Base-by-base conservation (phyloP, 1,140 invertebrate species). In the Tetragonula clypearis region DNA sequence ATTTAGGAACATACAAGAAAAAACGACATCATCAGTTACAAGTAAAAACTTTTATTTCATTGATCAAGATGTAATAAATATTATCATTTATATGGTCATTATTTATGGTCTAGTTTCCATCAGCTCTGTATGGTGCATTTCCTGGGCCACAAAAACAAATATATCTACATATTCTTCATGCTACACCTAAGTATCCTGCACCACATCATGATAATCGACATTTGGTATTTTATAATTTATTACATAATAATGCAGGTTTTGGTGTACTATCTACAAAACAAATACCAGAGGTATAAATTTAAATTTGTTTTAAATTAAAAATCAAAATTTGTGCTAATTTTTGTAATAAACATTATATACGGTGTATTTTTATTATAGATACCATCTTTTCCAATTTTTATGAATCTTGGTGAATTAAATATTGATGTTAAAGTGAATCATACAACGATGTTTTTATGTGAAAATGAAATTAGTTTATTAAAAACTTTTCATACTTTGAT, bases 381-480 rank as follows among this genome's bases (percentile, higher is more conserved):
- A 41, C 97, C 97, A 76, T 93, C 95, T 71, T 99, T 99, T 95
- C 98, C 98, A 0, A 96, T 99, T 77, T 99, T 97, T 92, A 96
- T 98, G 72, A 96, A 97, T 30, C 96, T 97, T 30, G 99, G 99
- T 1, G 96, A 98, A 93, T 95, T 99, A 4, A 94, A 95, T 72
- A 96, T 98, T 23, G 90, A 95, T 23, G 86, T 98, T 14, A 92
- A 93, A 88, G 86, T 95, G 55, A 95, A 97, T 91, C 86, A 95
- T 41, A 89, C 90, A 9, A 92, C 91, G n/a, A 79, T 97, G 6
- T 76, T 53, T 1, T 91, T 98, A 14, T 95, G 92, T 6, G 19
- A 92, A 1, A 88, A 94, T 14, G 90, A 97, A 90, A 96, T 97
- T n/a, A 87, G 95, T 66, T 84, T 95, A 14, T 92, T 98, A 8